Percentiles rank a stretch among this genome's conserved stretches.
phyloP scores from a whole-genome alignment of 2,888 invertebrate species.

The Perizoma affinitatum region DNA sequence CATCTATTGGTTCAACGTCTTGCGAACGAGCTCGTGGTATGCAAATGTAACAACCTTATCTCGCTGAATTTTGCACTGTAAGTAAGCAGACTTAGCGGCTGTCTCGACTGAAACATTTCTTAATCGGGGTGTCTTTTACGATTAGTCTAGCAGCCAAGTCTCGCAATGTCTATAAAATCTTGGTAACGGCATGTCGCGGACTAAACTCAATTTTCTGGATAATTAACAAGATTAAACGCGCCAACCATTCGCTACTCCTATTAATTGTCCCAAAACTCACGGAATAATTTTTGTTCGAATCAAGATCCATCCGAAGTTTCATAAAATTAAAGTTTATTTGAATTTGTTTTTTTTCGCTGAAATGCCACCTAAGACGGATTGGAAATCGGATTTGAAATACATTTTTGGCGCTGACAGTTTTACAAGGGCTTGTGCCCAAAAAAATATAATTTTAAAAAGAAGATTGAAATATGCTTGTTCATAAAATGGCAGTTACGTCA shows the following conservation, averaged over 20 bases:
- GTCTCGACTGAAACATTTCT: conserved; percentile 24
- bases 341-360: conserved; percentile 51
- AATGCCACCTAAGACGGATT: too few species aligned
- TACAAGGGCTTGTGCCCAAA: too few species aligned
- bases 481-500: neutral
- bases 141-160: conserved; percentile 23
- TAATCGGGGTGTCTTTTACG: conserved; percentile 27
- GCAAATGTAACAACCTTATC: conserved; percentile 32
- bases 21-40: conserved; percentile 24
- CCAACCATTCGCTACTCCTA: conserved; percentile 58
- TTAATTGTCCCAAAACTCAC: conserved; percentile 60
- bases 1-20: conserved; percentile 25
- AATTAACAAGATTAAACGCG: conserved; percentile 70
- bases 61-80: conserved; percentile 20
- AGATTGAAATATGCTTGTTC: neutral
- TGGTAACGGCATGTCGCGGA: conserved; percentile 44
- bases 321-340: conserved; percentile 50
- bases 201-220: conserved; percentile 62
- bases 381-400: conserved; percentile 1
- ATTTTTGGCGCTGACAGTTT: too few species aligned
- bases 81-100: conserved; percentile 16
- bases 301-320: conserved; percentile 51
- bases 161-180: conserved; percentile 44
- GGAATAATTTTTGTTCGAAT: conserved; percentile 66
- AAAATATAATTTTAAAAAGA: too few species aligned